Base-by-base conservation (phyloP, 2,797 vertebrate species). In the Balearica regulorum region DNA sequence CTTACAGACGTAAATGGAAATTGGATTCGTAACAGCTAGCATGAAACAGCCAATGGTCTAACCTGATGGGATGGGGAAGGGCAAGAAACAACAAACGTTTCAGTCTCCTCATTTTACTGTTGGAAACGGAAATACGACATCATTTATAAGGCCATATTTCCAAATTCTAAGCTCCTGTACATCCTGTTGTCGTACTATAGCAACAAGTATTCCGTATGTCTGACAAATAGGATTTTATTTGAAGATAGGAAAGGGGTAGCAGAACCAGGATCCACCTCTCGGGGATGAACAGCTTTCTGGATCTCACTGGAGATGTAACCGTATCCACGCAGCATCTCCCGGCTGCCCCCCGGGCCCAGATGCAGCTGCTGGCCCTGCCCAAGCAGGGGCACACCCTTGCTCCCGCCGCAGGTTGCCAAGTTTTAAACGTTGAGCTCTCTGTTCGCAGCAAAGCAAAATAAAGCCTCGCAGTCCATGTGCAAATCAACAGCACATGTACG, bases 331-430 rank as follows among this genome's bases (percentile, higher is more conserved):
- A 88, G 92, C 90, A 87, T 89, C 65, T 71, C 86, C 61, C 61
- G 2, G 64, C 68, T 37, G 69, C 70, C 25, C 18, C 53, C 73
- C 5, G 0, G 48, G 60, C 65, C 83, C 87, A 72, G 75, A 17
- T 49, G 93, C 90, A 89, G 95, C 94, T 94, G 96, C 48, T 11
- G 13, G 94, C 87, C 94, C 95, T 89, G 93, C 96, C 95, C 84
- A 60, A 83, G 61, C 68, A 0, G 37, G 68, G 90, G 93, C 93
- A 94, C 93, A 90, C 93, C 96, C 89, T 86, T 6, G 55, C 85
- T 95, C 79, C 87, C 10, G 8, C 19, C 0, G 0, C 66, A 10
- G 7, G 37, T 9, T 83, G 93, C 95, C 96, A 95, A 77, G 84
- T 65, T 41, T 44, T 22, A 65, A 96, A 91, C 83, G 87, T 88